Base-by-base conservation (phyloP, 2,888 invertebrate species). In the Punctoribates punctum region DNA sequence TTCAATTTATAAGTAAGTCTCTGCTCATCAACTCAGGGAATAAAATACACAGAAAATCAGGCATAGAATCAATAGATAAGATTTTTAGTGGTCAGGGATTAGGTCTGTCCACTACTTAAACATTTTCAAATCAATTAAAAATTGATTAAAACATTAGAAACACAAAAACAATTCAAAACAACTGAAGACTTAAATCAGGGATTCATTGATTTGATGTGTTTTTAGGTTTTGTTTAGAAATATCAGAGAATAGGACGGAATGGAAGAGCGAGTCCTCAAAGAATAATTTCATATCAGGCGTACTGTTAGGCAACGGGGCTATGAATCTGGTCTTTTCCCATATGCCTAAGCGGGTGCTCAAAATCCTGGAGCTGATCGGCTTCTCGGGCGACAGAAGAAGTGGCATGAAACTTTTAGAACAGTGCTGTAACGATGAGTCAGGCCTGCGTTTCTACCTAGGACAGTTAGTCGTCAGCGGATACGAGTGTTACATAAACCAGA, bases 291-390 rank as follows among this genome's bases (percentile, higher is more conserved):
- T 91, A 82, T 91, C 92, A 82, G 94, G 94, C 2, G 95, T 96
- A 13, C 88, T 91, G 27, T 91, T 96, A 88, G 97, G 97, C 0
- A 89, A 93, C 76, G 97, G 97, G 20, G 89, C 93, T 8, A 97
- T 97, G 84, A 96, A 96, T 84, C 86, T 98, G 84, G 88, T 89
- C 8, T 73, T 75, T 15, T 72, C 75, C 11, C 48, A 54, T 25
- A 9, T 75, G n/a, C 75, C 75, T 9, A 48, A 60, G 27, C 57
- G 73, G 13, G 54, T 75, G 38, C 51, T 75, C 25, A 57, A 54
- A 48, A 20, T 75, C 4, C 29, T 75, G 23, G 70, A 72, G n/a
- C n/a, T 75, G 11, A 57, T 75, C 25, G 75, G 75, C 57, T 73
- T 65, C 25, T 42, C 54, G 17, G 72, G 73, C 17, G 20, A 29